These are phyloP conservation scores for Megalops cyprinoides DNA, from an alignment of 2,797 vertebrate genomes.

Conservation along the genomic window DNA sequence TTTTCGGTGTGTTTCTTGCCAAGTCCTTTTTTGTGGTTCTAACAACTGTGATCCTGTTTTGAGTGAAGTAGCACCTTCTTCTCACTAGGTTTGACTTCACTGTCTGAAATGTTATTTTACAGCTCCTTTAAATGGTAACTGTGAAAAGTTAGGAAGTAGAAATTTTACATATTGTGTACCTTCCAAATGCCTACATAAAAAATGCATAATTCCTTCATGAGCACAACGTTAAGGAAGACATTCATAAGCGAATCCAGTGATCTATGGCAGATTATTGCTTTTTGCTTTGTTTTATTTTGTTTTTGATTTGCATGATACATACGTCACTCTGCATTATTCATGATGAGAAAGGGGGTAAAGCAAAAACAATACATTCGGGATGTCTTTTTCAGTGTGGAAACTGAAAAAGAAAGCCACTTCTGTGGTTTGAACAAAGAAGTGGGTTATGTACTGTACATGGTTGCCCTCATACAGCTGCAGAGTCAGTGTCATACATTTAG, in stretches of 20 bases:
- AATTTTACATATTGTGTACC: background rate
- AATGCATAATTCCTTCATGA: background rate
- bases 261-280: constrained; percentile 3
- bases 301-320: constrained; percentile 9
- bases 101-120: background rate
- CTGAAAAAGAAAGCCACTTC: too few relatives aligned
- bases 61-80: background rate
- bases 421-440: background rate
- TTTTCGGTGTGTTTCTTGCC: too few relatives aligned
- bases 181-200: constrained; percentile 1
- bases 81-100: background rate
- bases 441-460: too few relatives aligned
- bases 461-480: background rate
- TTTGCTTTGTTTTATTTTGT: background rate
- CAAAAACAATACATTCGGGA: too few relatives aligned
- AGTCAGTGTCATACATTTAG: background rate
- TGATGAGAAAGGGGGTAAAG: too few relatives aligned
- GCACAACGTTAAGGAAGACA: background rate
- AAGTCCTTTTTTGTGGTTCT: background rate
- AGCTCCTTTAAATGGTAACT: background rate
- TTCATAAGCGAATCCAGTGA: background rate
- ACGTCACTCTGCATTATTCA: too few relatives aligned
- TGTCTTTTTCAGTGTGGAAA: too few relatives aligned
- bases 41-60: background rate
- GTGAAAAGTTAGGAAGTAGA: background rate